phyloP scores from a whole-genome alignment of 2,888 invertebrate species.

The Drosophila mimica region DNA sequence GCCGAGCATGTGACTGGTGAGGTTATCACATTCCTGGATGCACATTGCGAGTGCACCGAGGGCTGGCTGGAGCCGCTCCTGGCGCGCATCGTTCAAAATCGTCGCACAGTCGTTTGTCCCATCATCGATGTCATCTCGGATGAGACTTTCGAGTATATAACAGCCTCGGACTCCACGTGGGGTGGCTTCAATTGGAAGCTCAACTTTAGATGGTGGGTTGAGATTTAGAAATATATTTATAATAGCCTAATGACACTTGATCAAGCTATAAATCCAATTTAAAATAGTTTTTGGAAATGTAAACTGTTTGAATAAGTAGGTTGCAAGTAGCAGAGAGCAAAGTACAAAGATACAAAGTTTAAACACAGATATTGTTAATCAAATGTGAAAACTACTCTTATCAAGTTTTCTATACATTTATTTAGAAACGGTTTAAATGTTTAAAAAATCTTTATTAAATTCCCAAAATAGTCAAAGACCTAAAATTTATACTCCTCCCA shows the following conservation, averaged over 20 bases:
- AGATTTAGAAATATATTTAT: background rate
- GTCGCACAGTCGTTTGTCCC: slow-evolving; percentile 97
- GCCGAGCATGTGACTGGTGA: slow-evolving; percentile 92
- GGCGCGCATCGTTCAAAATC: slow-evolving; percentile 95
- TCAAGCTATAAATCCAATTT: background rate
- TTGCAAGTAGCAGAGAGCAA: background rate
- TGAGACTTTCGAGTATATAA: slow-evolving; percentile 99
- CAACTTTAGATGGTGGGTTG: slow-evolving; percentile 95
- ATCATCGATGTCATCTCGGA: slow-evolving; percentile 99
- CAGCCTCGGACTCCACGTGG: slow-evolving; percentile 99
- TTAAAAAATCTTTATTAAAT: background rate
- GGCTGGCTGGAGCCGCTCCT: slow-evolving; percentile 99
- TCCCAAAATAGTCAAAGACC: background rate
- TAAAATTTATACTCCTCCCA: background rate
- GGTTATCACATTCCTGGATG: slow-evolving; percentile 85
- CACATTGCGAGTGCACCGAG: slow-evolving; percentile 89
- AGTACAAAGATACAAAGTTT: no score
- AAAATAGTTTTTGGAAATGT: background rate
- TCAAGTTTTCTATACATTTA: background rate
- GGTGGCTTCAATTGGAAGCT: slow-evolving; percentile 99
- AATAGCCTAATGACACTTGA: background rate
- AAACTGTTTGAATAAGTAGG: background rate
- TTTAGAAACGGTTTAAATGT: background rate
- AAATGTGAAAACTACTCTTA: background rate
- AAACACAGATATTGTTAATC: background rate